Conservation (phyloP, 2,888 invertebrate genomes). For the Eudasyphora cyanicolor region DNA sequence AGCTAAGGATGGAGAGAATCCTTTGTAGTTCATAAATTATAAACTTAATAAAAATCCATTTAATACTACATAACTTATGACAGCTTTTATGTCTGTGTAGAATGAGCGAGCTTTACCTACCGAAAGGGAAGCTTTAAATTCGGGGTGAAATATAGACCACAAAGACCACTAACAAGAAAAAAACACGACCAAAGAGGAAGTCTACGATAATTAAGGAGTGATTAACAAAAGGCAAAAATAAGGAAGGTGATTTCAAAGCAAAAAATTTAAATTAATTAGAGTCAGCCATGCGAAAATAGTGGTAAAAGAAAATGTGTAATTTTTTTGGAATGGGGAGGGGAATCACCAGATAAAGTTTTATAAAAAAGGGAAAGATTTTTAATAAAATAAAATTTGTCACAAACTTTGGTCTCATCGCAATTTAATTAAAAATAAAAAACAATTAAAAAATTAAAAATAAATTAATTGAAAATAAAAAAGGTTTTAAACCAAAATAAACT, state of each 20-base stretch:
- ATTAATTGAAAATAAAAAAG: too few relatives aligned
- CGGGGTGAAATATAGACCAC: constrained; percentile 11
- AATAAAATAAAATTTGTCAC: too few relatives aligned
- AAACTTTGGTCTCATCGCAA: too few relatives aligned
- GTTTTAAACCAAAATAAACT: too few relatives aligned
- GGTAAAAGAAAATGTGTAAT: too few relatives aligned
- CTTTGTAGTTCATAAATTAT: constrained; percentile 31
- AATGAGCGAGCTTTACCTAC: not conserved
- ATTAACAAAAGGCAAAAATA: not conserved
- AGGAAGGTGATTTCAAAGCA: not conserved
- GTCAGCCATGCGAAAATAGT: too few relatives aligned
- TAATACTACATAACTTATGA: constrained; percentile 32
- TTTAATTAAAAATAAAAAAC: too few relatives aligned
- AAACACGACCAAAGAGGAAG: not conserved
- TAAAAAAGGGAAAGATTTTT: too few relatives aligned
- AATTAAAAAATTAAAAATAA: too few relatives aligned
- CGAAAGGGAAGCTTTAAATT: too few relatives aligned
- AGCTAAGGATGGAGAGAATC: not conserved
- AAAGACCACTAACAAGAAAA: constrained; percentile 13
- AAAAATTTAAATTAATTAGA: constrained; percentile 4
- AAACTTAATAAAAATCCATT: constrained; percentile 40
- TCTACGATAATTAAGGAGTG: not conserved
- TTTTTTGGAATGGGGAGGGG: too few relatives aligned
- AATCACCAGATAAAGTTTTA: too few relatives aligned
- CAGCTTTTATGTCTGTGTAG: constrained; percentile 5